These are phyloP conservation scores for Drosophila ficusphila DNA, from an alignment of 1,140 invertebrate species.

Conservation along the genomic window DNA sequence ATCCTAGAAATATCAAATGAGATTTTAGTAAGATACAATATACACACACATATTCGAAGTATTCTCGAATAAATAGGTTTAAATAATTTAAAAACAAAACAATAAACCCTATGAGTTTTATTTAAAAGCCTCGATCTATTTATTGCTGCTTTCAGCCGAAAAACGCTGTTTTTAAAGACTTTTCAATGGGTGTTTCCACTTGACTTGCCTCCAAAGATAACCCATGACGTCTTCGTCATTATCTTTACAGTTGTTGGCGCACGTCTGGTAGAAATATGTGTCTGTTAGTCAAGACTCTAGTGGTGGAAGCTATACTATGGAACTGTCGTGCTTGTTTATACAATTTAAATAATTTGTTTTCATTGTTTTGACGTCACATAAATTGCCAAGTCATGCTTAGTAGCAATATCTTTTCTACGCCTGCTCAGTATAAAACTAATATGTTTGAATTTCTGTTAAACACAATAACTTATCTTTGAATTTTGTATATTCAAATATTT, in stretches of 20 bases:
- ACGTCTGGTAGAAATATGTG: constrained; percentile 3
- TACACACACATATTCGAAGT: constrained; percentile 32
- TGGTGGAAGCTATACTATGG: neutral
- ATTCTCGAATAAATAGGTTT: constrained; percentile 48
- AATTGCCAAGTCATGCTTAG: constrained; percentile 22
- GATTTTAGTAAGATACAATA: constrained; percentile 40
- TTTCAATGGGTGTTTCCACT: neutral
- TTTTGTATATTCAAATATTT: too few species aligned
- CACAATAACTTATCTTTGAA: too few species aligned
- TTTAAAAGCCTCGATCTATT: neutral
- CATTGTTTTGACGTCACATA: constrained; percentile 24
- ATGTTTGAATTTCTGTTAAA: neutral
- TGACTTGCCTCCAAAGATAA: neutral
- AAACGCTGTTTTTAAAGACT: neutral
- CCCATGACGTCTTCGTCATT: constrained; percentile 1
- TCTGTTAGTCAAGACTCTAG: neutral
- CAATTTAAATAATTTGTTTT: constrained; percentile 8
- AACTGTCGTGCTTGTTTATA: constrained; percentile 1
- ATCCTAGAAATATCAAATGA: constrained; percentile 45
- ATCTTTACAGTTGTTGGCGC: constrained; percentile 28
- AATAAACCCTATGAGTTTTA: constrained; percentile 1
- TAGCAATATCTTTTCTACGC: neutral
- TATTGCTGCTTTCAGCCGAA: neutral
- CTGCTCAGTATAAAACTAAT: neutral
- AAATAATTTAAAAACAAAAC: constrained; percentile 28